Evolutionary conservation across 1,140 invertebrate species (phyloP), one percentile per base, ranked within the genome.

Genomic region (Daktulosphaira vitifoliae): DNA sequence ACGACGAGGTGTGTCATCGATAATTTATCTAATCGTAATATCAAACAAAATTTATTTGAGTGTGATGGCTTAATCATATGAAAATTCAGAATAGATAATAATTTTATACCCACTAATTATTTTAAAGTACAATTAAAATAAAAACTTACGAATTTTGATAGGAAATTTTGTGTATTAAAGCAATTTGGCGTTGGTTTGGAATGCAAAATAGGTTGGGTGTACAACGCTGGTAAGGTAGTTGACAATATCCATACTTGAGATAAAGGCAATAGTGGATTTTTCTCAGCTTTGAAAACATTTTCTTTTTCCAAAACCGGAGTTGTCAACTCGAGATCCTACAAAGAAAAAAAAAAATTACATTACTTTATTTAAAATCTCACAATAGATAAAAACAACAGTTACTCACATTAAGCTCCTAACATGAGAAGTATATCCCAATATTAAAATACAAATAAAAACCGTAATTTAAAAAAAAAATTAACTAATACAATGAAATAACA

Each of bases 161-260:
- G 76, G 72, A 84, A 84, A 39, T 79, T 75, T 67, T 79, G 78
- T 15, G 79, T 78, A 20, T 79, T 76, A 26, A 80, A 72, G 39
- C 73, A 71, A 66, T 68, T 71, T 20, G 53, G 48, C n/a, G 65
- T 67, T 66, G 72, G 68, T 18, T 76, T 75, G 33, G 77, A 74
- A 65, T 73, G 69, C 53, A 73, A 65, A 52, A 77, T 76, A 0
- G 83, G 84, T 44, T 81, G 79, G 20, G 82, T 83, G 72, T 87
- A 90, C 4, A 85, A 73, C 13, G 80, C 78, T 1, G 88, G 85
- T 69, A 90, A 76, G 8, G 84, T 82, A 23, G 82, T 83, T 2
- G 87, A 83, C 66, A 92, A 75, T 38, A 92, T 76, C 89, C 89
- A 92, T 4, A 89, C 86, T 69, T 83, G 81, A 56, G 86, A 87